These are phyloP conservation scores for Lepidocyrtinus sp. DNA, from an alignment of 2,888 invertebrate species.

Conservation along the genomic window DNA sequence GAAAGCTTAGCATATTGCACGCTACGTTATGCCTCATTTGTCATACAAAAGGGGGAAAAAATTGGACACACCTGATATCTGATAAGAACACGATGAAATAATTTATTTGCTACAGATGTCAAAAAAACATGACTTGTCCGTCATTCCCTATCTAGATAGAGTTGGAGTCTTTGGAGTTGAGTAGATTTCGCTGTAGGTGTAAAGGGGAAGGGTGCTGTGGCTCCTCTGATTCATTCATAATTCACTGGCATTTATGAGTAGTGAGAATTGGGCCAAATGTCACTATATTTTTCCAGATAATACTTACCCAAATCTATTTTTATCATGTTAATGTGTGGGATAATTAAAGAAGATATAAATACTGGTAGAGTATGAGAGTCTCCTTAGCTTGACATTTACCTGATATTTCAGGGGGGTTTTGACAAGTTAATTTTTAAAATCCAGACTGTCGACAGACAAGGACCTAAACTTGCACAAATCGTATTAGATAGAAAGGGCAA, in stretches of 20 bases:
- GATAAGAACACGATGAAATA: conserved; percentile 34
- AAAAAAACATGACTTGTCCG: conserved; percentile 28
- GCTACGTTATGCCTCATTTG: conserved; percentile 50
- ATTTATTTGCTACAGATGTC: conserved; percentile 61
- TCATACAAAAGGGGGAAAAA: conserved; percentile 22
- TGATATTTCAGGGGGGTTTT: too few species aligned
- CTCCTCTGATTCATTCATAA: conserved; percentile 30
- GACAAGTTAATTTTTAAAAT: conserved; percentile 24
- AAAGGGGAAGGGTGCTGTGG: conserved; percentile 42
- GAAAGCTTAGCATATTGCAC: conserved; percentile 34
- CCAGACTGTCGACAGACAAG: conserved; percentile 14
- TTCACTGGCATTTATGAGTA: neutral
- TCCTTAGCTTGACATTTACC: neutral
- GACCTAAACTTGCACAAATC: too few species aligned
- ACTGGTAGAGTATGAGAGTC: too few species aligned
- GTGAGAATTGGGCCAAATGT: conserved; percentile 67
- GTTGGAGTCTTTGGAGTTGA: too few species aligned
- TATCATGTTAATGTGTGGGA: too few species aligned
- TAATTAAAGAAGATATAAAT: too few species aligned
- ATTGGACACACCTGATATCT: conserved; percentile 54
- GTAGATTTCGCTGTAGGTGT: neutral
- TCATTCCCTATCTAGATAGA: too few species aligned
- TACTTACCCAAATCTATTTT: conserved; percentile 35
- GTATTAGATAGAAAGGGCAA: conserved; percentile 25
- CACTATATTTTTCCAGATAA: conserved; percentile 21